These are phyloP conservation scores for Macquaria ambigua DNA, from an alignment of 2,113 vertebrate genomes.

Conservation along the genomic window DNA sequence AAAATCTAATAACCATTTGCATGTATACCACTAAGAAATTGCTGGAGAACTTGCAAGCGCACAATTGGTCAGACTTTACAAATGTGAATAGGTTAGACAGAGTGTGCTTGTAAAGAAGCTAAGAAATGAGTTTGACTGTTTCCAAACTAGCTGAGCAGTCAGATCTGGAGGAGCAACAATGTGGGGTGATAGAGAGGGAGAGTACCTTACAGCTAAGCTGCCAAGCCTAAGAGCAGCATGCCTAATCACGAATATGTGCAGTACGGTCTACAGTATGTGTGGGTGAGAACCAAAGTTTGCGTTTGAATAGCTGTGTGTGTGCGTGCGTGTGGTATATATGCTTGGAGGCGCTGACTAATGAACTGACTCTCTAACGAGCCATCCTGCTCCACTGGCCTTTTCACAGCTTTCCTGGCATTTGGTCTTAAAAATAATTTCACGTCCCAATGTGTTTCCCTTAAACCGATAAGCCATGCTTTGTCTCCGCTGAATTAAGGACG, in stretches of 20 bases:
- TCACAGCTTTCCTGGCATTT: slow-evolving; percentile 85
- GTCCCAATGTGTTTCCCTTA: slow-evolving; percentile 85
- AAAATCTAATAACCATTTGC: background rate
- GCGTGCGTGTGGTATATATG: slow-evolving; percentile 19
- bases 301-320: slow-evolving; percentile 32
- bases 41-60: background rate
- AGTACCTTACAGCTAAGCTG: slow-evolving; percentile 56
- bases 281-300: slow-evolving; percentile 48
- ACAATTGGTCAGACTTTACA: background rate
- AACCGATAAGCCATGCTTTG: slow-evolving; percentile 83
- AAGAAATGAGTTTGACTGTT: slow-evolving; percentile 27
- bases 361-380: slow-evolving; percentile 80
- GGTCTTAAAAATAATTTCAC: slow-evolving; percentile 87
- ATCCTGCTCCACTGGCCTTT: slow-evolving; percentile 80
- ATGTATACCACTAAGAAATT: background rate
- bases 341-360: slow-evolving; percentile 78
- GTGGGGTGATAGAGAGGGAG: slow-evolving; percentile 49
- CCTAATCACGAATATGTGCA: slow-evolving; percentile 51
- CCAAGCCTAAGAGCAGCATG: slow-evolving; percentile 46
- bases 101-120: slow-evolving; percentile 4
- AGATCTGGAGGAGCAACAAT: slow-evolving; percentile 51
- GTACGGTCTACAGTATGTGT: slow-evolving; percentile 27
- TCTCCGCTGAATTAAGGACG: slow-evolving; percentile 83
- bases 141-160: slow-evolving; percentile 65
- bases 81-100: slow-evolving; percentile 26